Base-by-base conservation (phyloP, 2,113 vertebrate genomes). In the Gadus chalcogrammus region DNA sequence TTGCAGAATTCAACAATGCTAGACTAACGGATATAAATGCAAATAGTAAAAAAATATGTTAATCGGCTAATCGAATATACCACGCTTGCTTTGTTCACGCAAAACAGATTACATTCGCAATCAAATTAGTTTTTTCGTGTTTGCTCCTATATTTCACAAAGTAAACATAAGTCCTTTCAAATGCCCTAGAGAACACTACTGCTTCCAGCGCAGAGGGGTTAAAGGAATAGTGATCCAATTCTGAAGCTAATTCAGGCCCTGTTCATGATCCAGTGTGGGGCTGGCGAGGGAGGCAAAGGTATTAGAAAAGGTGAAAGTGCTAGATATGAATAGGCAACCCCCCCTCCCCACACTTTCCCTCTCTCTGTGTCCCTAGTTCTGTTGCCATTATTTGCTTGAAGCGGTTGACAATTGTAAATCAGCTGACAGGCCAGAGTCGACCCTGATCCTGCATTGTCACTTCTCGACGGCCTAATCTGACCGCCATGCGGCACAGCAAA, bases 401-500 rank as follows among this genome's bases (percentile, higher is more conserved):
- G 86, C 82, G 79, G 72, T 89, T 81, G 80, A 84, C 88, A 91
- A 79, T 88, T 73, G 85, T 85, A 92, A 55, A 89, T 89, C 88
- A 53, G 79, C 91, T 94, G 91, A 93, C 84, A 72, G 85, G 87
- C 61, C 84, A 82, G 38, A 82, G 87, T 58, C 76, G 80, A 74
- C 79, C 87, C 63, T 86, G 81, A 84, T 84, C 90, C 92, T 90
- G 91, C 91, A 92, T 94, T 94, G 89, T 94, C 85, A 90, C 90
- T 92, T 92, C 87, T 92, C 88, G 85, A 83, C 89, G 86, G 78
- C 80, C 90, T 88, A 92, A 92, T 93, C 88, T 93, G 90, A 91
- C 86, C 61, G 85, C 91, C 89, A 79, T 90, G 91, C 89, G 66
- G 90, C 76, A 70, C 83, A 82, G 87, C 66, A 85, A 92, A 90